phyloP scores from a whole-genome alignment of 2,888 invertebrate genomes.

The Luperina nickerlii region DNA sequence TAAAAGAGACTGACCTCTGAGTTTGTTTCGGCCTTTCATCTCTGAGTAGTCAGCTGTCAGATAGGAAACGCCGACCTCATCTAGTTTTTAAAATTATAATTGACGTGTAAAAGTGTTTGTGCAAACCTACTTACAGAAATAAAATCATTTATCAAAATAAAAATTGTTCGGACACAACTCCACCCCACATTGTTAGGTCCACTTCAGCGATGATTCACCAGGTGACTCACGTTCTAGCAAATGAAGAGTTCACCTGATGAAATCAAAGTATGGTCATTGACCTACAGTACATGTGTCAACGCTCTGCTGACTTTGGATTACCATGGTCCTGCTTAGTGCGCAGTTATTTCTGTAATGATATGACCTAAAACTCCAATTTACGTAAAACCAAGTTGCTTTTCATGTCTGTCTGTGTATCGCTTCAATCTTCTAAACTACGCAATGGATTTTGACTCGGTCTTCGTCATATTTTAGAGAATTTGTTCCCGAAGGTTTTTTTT shows the following conservation, averaged over 20 bases:
- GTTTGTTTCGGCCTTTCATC: too few relatives aligned
- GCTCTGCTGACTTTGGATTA: constrained; percentile 31
- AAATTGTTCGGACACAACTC: constrained; percentile 10
- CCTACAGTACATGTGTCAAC: constrained; percentile 52
- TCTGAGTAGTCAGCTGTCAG: too few relatives aligned
- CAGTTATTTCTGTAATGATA: constrained; percentile 30
- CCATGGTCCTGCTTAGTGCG: background rate
- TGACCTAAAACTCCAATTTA: background rate
- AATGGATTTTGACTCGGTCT: background rate
- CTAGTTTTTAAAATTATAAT: too few relatives aligned
- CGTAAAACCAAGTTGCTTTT: background rate
- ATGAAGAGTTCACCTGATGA: constrained; percentile 76
- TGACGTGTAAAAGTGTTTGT: too few relatives aligned
- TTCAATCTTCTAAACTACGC: background rate
- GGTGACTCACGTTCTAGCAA: constrained; percentile 73
- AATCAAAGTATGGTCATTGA: constrained; percentile 72
- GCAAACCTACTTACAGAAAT: too few relatives aligned
- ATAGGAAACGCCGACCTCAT: too few relatives aligned
- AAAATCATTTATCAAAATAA: background rate
- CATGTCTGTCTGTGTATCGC: background rate
- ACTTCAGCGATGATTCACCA: constrained; percentile 75
- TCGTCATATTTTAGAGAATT: background rate
- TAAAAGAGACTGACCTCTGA: too few relatives aligned
- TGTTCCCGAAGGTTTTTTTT: too few relatives aligned
- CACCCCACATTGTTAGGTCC: constrained; percentile 38